Evolutionary conservation across 1,140 invertebrate species (phyloP), one percentile per base, ranked within the genome.

Genomic region (Eueides isabella): DNA sequence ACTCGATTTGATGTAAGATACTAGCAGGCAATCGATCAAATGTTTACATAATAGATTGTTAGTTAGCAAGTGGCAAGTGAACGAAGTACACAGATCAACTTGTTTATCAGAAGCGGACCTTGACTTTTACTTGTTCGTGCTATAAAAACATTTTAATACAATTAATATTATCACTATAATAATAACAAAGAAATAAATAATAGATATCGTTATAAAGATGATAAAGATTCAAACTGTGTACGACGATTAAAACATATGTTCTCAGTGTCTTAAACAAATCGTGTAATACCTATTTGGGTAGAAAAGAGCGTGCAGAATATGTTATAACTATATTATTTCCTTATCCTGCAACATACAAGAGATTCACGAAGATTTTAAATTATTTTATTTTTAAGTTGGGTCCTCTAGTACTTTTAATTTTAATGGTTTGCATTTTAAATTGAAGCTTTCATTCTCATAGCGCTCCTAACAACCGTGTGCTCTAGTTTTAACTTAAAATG

Each of bases 41-140:
- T 67, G 64, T 66, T 55, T 66, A 55, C 41, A 30, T 65, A 71
- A 71, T 29, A 26, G 41, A 66, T 19, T 23, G 6, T 55, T 55
- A 55, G 48, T 55, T 55, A 55, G 23, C 48, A 4, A 55, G 2
- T 55, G 19, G 44, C 41, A 31, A 61, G 30, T 16, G 9, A 23
- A 23, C 64, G 62, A 67, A 30, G 64, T 28, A 61, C 65, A 62
- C 29, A 48, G 48, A 55, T 26, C 61, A 55, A 72, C 71, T 26
- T 33, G 65, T 70, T 73, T 70, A 73, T 72, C 76, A 65, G 62
- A 69, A 67, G 26, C 28, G 14, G 72, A 79, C 79, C 79, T 80
- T 78, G 79, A 76, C 74, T 80, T 78, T 73, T 80, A 75, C 76
- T 75, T 74, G 62, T 70, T 64, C 71, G 48, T 55, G 48, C 9